phyloP scores from a whole-genome alignment of 2,797 vertebrate species.

The Petrocephalus schoutedeni region DNA sequence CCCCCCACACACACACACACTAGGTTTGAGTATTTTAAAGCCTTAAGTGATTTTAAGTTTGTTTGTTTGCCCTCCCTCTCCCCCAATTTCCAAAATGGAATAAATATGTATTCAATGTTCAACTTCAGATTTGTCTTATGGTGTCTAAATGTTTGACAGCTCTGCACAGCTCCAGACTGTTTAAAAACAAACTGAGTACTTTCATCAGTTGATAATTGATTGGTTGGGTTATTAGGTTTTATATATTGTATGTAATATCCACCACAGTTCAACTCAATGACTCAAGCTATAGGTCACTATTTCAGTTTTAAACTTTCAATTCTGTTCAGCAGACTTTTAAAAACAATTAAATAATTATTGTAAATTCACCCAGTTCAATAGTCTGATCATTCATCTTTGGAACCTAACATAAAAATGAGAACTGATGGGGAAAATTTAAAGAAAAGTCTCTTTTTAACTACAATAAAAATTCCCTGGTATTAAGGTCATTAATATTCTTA shows the following conservation, averaged over 20 bases:
- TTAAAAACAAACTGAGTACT: not conserved
- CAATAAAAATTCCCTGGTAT: not conserved
- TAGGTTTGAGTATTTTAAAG: conserved; percentile 11
- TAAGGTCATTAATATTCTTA: not conserved
- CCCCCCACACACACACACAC: not conserved
- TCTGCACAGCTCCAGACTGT: not conserved
- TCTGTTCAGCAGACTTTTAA: not conserved
- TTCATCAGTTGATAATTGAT: not conserved
- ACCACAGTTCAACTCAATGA: not conserved
- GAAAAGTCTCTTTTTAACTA: not conserved
- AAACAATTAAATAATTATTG: not conserved
- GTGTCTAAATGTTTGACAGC: not conserved
- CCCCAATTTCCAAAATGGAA: not conserved
- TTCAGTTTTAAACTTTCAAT: not conserved
- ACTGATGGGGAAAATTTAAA: not conserved
- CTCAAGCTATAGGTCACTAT: not conserved
- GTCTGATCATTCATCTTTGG: too few relatives aligned
- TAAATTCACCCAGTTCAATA: not conserved
- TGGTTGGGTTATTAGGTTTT: not conserved
- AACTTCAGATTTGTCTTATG: not conserved
- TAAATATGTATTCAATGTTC: not conserved
- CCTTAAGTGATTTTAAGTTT: not conserved
- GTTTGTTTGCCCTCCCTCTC: not conserved
- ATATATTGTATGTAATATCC: not conserved
- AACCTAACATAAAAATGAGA: not conserved